Conservation (phyloP, 2,888 invertebrate genomes). For the Polia nebulosa region DNA sequence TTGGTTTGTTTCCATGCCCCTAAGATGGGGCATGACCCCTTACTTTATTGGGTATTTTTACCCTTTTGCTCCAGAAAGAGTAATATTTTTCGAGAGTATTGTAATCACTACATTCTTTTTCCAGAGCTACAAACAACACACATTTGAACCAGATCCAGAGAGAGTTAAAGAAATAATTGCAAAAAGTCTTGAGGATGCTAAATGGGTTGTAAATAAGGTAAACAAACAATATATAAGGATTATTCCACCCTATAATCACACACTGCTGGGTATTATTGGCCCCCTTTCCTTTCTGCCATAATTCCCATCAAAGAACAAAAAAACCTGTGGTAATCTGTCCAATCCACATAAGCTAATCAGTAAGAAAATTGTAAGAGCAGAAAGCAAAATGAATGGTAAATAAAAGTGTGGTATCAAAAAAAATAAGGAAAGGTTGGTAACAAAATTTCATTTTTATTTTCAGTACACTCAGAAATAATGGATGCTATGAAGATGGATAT, state of each 20-base stretch:
- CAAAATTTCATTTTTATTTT: conserved; percentile 69
- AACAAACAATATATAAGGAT: not conserved
- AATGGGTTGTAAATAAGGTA: conserved; percentile 95
- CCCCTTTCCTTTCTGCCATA: not conserved
- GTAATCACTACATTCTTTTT: not conserved
- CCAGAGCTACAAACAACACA: conserved; percentile 95
- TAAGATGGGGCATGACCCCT: too few species aligned
- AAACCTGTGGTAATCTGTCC: not conserved
- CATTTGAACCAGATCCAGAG: conserved; percentile 93
- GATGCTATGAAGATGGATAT: conserved; percentile 67
- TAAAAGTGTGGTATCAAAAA: not conserved
- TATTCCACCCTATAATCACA: not conserved
- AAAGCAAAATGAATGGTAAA: not conserved
- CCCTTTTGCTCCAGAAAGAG: not conserved
- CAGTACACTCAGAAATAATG: conserved; percentile 87
- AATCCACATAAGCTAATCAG: not conserved
- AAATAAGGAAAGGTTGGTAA: not conserved
- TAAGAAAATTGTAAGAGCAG: not conserved
- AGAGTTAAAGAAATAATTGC: conserved; percentile 94
- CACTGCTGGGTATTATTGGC: not conserved
- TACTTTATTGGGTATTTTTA: not conserved
- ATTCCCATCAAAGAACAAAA: not conserved
- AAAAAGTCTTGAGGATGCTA: conserved; percentile 93
- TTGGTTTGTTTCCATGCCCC: not conserved
- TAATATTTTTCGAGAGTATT: not conserved